phyloP scores from a whole-genome alignment of 92 coral and sea anemone species.

The Zoanthus gigantus region DNA sequence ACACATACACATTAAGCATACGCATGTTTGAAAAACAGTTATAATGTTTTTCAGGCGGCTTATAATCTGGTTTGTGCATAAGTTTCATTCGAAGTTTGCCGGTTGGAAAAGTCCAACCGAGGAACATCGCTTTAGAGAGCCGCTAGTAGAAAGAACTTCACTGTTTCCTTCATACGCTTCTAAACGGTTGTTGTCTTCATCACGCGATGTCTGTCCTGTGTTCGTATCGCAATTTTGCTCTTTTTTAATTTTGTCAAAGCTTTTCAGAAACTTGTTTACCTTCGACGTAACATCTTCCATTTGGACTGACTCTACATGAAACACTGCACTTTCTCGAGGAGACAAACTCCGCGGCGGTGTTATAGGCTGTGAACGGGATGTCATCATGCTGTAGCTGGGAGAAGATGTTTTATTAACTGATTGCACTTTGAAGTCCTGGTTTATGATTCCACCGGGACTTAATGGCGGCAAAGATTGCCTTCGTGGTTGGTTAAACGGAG shows the following conservation, averaged over 20 bases:
- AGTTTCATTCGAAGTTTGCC: conserved; percentile 67
- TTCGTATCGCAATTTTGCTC: conserved; percentile 35
- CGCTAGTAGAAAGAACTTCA: conserved; percentile 5
- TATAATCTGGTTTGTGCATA: neutral
- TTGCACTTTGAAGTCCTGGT: conserved; percentile 51
- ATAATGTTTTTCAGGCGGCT: too few relatives aligned
- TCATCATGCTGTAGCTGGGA: conserved; percentile 31
- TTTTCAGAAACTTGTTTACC: conserved; percentile 79
- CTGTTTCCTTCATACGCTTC: conserved; percentile 48
- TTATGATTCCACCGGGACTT: conserved; percentile 71
- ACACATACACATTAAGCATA: too few relatives aligned
- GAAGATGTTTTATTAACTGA: conserved; percentile 46
- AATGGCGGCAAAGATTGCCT: conserved; percentile 88
- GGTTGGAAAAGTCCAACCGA: conserved; percentile 65
- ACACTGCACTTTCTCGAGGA: conserved; percentile 69
- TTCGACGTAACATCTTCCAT: conserved; percentile 74
- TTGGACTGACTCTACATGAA: conserved; percentile 56
- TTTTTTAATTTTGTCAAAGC: conserved; percentile 69
- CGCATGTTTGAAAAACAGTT: too few relatives aligned
- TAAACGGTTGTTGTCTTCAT: neutral
- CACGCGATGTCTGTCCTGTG: neutral
- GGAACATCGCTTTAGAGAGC: conserved; percentile 49
- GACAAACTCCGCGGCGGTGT: conserved; percentile 64
- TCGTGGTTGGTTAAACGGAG: conserved; percentile 85
- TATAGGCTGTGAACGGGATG: conserved; percentile 49